Evolutionary conservation across 1,140 invertebrate species (phyloP).

Genomic region (Pentalonia nigronervosa): DNA sequence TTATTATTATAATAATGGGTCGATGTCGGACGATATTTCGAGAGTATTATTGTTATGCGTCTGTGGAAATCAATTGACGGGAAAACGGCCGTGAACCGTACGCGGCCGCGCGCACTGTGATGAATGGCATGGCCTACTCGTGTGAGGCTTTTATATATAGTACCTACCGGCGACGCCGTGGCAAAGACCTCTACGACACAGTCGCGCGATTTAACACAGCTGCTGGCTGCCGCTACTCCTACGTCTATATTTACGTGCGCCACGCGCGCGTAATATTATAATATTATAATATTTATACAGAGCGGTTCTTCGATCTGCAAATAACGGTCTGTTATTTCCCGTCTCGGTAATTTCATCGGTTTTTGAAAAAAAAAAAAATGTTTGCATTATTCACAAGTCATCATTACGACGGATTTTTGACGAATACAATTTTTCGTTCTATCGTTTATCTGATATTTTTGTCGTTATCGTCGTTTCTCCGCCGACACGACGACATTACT

Average conservation of each 20-base stretch:
- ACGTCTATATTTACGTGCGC: neutral
- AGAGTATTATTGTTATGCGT: neutral
- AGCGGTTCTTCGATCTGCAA: neutral
- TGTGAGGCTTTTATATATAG: neutral
- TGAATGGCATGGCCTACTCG: neutral
- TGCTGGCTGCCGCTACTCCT: neutral
- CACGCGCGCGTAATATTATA: neutral
- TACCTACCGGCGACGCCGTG: neutral
- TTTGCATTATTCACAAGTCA: neutral
- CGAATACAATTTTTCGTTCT: neutral
- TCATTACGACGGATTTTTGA: neutral
- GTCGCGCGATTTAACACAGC: neutral
- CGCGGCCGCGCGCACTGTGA: neutral
- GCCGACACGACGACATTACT: neutral
- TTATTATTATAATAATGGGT: neutral
- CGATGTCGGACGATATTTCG: neutral
- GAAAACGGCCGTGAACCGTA: neutral
- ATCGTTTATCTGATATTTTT: neutral
- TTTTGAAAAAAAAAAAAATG: neutral
- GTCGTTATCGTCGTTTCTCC: neutral
- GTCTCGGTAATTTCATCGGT: neutral
- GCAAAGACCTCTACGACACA: neutral
- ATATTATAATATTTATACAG: neutral
- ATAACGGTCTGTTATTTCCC: neutral
- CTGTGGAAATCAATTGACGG: neutral